Evolutionary conservation across 2,797 vertebrate genomes (phyloP), one percentile per base, ranked within the genome.

Genomic region (Syngnathus acus): DNA sequence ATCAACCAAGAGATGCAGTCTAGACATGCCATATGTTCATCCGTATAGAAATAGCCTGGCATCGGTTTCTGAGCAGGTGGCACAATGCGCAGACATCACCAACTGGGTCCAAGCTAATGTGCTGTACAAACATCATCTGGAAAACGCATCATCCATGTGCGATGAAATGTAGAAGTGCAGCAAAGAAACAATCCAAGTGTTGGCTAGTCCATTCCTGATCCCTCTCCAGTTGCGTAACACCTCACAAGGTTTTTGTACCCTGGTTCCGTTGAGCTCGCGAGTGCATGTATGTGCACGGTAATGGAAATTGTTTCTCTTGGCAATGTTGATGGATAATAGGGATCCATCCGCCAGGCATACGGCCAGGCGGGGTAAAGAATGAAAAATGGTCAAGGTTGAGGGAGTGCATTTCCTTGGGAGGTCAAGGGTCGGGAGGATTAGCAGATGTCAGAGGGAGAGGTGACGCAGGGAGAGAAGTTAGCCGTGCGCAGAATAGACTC

Each of bases 361-460:
- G 26, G 21, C 21, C 82, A 75, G 79, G 72, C 57, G 65, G 65
- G 78, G 66, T 77, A 77, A 74, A 75, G 73, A 75, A 76, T 81
- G 80, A 81, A 86, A 78, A 86, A 86, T 72, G 78, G 85, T 88
- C 81, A 90, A 87, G 86, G 81, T 88, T 76, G 85, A 85, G 80
- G 76, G 89, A 91, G 87, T 91, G 91, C 89, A 91, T 91, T 90
- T 91, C 88, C 87, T 58, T 16, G 14, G 26, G 74, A 78, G 90
- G 91, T 93, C 90, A 93, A 80, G 90, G 92, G 89, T 92, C 87
- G 81, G 65, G 74, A 4, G 86, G 88, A 91, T 94, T 91, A 89
- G 87, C 84, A 89, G 86, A 88, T 92, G 89, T 90, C 90, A 89
- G 65, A 72, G 77, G 61, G 73, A 84, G 75, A 73, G 65, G 71